A percentile compares a stretch with the other conserved stretches of the same genome.
These are phyloP conservation scores for Antheraea assamensis DNA, from an alignment of 2,888 invertebrate genomes.

Conservation along the genomic window DNA sequence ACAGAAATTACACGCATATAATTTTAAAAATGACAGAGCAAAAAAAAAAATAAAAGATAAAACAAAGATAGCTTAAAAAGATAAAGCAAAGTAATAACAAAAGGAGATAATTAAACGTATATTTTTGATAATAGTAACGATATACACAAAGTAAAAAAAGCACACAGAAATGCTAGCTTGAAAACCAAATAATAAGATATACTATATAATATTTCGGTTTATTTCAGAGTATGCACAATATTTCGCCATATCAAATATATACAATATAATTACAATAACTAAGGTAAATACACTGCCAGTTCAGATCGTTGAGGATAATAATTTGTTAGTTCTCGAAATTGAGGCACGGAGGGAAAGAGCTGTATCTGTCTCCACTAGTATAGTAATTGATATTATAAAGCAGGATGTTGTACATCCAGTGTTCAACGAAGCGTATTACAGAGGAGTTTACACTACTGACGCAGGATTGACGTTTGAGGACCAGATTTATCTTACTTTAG, in stretches of 20 bases:
- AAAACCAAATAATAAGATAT: neutral
- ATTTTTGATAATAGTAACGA: too few relatives aligned
- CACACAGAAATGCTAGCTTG: neutral
- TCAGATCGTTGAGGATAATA: slow-evolving; percentile 39
- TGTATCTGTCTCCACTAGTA: slow-evolving; percentile 44
- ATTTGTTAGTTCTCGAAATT: slow-evolving; percentile 56
- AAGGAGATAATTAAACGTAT: too few relatives aligned
- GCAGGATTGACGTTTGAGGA: slow-evolving; percentile 42
- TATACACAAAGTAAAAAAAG: too few relatives aligned
- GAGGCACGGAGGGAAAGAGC: slow-evolving; percentile 55
- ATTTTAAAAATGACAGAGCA: too few relatives aligned
- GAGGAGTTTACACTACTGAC: slow-evolving; percentile 43
- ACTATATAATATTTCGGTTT: neutral
- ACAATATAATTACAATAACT: slow-evolving; percentile 42
- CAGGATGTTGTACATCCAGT: slow-evolving; percentile 40
- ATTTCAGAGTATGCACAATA: slow-evolving; percentile 46
- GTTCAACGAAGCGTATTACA: slow-evolving; percentile 52
- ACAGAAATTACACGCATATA: too few relatives aligned
- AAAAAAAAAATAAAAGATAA: too few relatives aligned
- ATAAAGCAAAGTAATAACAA: too few relatives aligned
- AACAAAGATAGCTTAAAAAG: too few relatives aligned
- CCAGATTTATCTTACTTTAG: slow-evolving; percentile 42
- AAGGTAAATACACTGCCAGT: slow-evolving; percentile 34
- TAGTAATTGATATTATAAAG: slow-evolving; percentile 49
- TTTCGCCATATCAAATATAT: slow-evolving; percentile 38